Evolutionary conservation across 2,797 vertebrate genomes (phyloP), one percentile per base, ranked within the genome.

Genomic region (Eurystomus glaucurus): DNA sequence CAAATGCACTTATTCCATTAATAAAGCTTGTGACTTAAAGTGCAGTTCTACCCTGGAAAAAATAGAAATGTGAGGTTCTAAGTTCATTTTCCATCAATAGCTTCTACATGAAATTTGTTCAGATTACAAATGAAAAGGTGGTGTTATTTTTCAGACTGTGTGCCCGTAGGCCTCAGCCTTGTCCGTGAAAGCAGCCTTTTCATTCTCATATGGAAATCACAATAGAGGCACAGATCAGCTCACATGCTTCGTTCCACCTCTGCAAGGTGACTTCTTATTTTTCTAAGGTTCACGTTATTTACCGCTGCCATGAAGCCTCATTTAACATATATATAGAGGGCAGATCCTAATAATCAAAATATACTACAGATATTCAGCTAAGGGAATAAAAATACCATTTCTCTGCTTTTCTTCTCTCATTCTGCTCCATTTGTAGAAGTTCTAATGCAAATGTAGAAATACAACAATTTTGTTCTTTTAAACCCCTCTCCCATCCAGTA

Each of bases 1-100:
- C 82, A 88, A 95, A 95, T 78, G 85, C 90, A 81, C 90, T 97
- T 94, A 94, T 78, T 91, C 95, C 88, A 86, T 95, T 97, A 97
- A 90, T 86, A 69, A 90, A 95, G 76, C 46, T 72, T 52, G 39
- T 10, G 89, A 90, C 93, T 94, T 86, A 75, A 97, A 97, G 89
- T 95, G 89, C 94, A 91, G 72, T 58, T 88, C 79, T 90, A n/a
- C 75, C 81, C 85, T 48, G 82, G 87, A 35, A 96, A 89, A 79
- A 94, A 80, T 68, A 94, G 72, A 88, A 95, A 93, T 81, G 72
- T 33, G 79, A 80, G 68, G 79, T 94, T 93, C 65, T 39, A 3
- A 85, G 95, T 85, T 93, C 1, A 28, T 90, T 94, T 93, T 85
- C 89, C 91, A 86, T 95, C 91, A 94, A 12, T 65, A 45, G 82